Evolutionary conservation across 2,888 invertebrate species (phyloP), one percentile per base, ranked within the genome.

Genomic region (Sabellastarte sp.): DNA sequence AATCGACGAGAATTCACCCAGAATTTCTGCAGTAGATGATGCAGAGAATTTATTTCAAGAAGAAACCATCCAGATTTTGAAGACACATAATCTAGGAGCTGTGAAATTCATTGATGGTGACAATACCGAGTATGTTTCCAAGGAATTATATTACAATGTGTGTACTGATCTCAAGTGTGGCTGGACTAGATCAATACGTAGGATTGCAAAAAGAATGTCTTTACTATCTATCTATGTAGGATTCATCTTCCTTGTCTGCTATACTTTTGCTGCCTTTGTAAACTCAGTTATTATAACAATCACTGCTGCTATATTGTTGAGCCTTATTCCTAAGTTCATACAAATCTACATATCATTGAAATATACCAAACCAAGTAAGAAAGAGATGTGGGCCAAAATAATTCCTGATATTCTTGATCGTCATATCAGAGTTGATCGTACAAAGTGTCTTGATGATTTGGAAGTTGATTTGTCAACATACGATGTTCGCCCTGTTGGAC

Each of bases 91-190:
- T 50, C 64, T 73, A 24, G 73, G 73, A 31, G 72, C 73, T 32
- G 73, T 73, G 32, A 73, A 73, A 64, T 73, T 73, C 60, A 73
- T 73, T 30, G 73, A 73, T 58, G 69, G 73, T 30, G 73, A 73
- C 63, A 71, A 66, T 59, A 69, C 68, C 26, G 73, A 73, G 59
- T 73, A 70, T 50, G 73, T 73, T 15, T 70, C 72, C 0, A 73
- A 73, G 57, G 73, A 73, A 52, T 60, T 73, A 20, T 73, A 73
- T 61, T 73, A 73, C 65, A 68, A 67, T 57, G 73, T 73, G 41
- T 70, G 72, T 52, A 59, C 58, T 24, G 70, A 72, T 51, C 64
- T 73, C 15, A 64, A 68, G 50, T 66, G 64, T 53, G 70, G 72
- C 32, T 73, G 72, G 72, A 63, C 61, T 30, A 24, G 61, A 20